Evolutionary conservation across 2,888 invertebrate genomes (phyloP), one percentile per base, ranked within the genome.

Genomic region (Dolichomitus sp.): DNA sequence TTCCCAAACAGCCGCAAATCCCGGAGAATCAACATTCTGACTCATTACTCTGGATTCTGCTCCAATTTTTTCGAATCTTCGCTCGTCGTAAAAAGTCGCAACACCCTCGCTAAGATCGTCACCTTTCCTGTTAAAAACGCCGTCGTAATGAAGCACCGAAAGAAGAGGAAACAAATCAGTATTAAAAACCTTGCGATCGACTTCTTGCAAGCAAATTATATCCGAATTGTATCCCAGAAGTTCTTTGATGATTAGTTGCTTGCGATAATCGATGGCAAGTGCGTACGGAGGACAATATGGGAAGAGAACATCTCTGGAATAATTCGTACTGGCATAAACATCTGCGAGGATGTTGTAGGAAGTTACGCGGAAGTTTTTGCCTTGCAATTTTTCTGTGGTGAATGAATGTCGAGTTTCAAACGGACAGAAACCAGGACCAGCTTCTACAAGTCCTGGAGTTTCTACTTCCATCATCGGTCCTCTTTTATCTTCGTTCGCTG

Each of bases 301-400:
- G 94, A 97, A 97, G 0, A 99, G 94, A 70, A 95, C 95, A 69
- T 95, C 95, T 89, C 97, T 95, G 0, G 97, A 96, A 91, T 95
- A 96, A 84, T 97, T 97, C 0, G 98, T 97, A 92, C 98, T 98
- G 83, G 98, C 97, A 93, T 99, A 99, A 33, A 97, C 93, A 94
- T 98, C 98, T 4, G 99, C 99, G 87, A 99, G 94, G 87, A 99
- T 96, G 92, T 99, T 99, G 92, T 99, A 99, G 0, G 96, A 96
- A 4, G 98, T 95, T 81, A 98, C 95, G 66, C 99, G 95, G 89
- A 98, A 96, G 89, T 95, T 95, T 87, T 95, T 94, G 14, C 94
- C 94, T 37, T 90, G 91, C 14, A 97, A 93, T 88, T 94, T 95
- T 40, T 95, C 89, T 81, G 93, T 91, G 0, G 98, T 98, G 92